Conservation (phyloP, 2,888 invertebrate species). For the Hydrotaea diabolus region DNA sequence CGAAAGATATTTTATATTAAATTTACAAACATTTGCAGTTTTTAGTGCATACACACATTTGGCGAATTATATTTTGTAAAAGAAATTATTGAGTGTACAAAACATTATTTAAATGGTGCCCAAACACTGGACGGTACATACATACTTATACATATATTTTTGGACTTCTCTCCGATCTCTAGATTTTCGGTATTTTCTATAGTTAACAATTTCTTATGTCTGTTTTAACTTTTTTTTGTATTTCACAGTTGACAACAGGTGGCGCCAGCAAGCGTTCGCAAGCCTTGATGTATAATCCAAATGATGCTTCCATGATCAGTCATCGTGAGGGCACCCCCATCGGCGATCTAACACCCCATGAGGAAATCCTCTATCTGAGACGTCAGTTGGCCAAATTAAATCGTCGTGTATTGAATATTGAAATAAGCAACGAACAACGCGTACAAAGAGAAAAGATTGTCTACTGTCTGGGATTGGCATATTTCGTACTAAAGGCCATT, state of each 20-base stretch:
- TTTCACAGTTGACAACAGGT: slow-evolving; percentile 75
- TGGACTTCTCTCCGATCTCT: not conserved
- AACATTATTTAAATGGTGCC: slow-evolving; percentile 45
- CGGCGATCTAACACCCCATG: slow-evolving; percentile 86
- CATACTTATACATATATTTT: not conserved
- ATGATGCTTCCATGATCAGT: slow-evolving; percentile 74
- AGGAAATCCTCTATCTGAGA: slow-evolving; percentile 91
- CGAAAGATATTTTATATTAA: slow-evolving; percentile 20
- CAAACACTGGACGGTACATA: slow-evolving; percentile 42
- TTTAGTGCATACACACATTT: not conserved
- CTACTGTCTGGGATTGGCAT: slow-evolving; percentile 91
- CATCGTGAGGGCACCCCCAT: slow-evolving; percentile 86
- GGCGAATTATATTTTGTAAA: not conserved
- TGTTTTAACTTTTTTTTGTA: not conserved
- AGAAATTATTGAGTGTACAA: not conserved
- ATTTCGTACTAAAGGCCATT: slow-evolving; percentile 91
- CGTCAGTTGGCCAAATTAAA: slow-evolving; percentile 93
- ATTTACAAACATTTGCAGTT: slow-evolving; percentile 21
- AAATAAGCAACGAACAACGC: slow-evolving; percentile 91
- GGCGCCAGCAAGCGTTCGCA: slow-evolving; percentile 76
- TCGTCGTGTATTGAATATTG: slow-evolving; percentile 91
- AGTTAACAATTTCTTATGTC: not conserved
- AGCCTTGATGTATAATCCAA: slow-evolving; percentile 71
- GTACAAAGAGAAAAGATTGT: slow-evolving; percentile 93
- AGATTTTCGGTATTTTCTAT: not conserved